phyloP scores from a whole-genome alignment of 2,113 vertebrate species.

The Nicator chloris region DNA sequence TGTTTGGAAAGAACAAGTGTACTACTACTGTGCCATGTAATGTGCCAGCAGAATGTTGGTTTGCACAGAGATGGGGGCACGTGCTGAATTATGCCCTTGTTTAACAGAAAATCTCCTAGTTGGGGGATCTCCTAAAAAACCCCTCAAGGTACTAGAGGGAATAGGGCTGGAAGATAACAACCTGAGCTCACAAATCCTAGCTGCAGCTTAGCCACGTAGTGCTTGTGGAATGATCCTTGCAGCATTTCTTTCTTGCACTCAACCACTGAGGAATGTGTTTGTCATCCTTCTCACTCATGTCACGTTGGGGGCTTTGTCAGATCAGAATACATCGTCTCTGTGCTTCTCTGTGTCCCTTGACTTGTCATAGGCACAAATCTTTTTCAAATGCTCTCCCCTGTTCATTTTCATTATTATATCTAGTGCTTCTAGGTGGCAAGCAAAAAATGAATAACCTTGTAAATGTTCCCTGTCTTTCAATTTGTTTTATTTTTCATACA shows the following conservation, averaged over 20 bases:
- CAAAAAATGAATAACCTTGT: slow-evolving; percentile 52
- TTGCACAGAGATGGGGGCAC: background rate
- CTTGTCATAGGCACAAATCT: slow-evolving; percentile 36
- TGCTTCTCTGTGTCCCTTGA: background rate
- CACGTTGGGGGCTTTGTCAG: slow-evolving; percentile 15
- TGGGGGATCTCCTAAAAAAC: background rate
- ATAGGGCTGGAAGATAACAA: background rate
- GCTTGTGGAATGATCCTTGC: background rate
- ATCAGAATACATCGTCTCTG: background rate
- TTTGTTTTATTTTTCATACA: slow-evolving; percentile 56
- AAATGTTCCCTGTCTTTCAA: slow-evolving; percentile 52
- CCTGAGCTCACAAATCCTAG: background rate
- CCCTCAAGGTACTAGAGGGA: background rate
- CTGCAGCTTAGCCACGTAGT: background rate
- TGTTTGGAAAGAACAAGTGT: background rate
- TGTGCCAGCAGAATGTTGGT: background rate
- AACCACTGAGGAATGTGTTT: slow-evolving; percentile 10
- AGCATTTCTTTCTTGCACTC: slow-evolving; percentile 5
- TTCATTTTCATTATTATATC: slow-evolving; percentile 57
- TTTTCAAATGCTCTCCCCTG: slow-evolving; percentile 32
- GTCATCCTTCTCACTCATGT: background rate
- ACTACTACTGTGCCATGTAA: background rate
- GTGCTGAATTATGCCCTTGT: background rate
- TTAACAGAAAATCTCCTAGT: background rate
- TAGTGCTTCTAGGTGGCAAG: slow-evolving; percentile 44